Conservation (phyloP, 2,888 invertebrate genomes). For the Crematogaster levior region DNA sequence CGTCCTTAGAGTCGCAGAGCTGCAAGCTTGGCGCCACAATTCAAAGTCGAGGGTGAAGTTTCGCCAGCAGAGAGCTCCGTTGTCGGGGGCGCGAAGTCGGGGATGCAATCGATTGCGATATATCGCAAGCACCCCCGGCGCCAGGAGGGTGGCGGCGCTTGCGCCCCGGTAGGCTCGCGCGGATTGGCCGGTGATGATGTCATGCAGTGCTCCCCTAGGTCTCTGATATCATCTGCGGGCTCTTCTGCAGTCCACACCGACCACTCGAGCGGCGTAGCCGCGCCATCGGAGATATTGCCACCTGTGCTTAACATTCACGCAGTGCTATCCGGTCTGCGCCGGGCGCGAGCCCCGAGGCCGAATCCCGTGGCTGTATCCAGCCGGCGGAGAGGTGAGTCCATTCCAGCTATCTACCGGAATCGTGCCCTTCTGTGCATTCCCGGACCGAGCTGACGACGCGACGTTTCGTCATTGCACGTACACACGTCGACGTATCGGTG, state of each 20-base stretch:
- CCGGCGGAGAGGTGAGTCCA: constrained; percentile 70
- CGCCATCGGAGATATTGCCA: constrained; percentile 72
- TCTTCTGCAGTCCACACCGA: constrained; percentile 85
- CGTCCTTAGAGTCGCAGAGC: background rate
- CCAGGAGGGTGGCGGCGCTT: constrained; percentile 67
- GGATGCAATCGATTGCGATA: constrained; percentile 84
- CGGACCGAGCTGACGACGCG: constrained; percentile 61
- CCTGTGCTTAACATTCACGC: constrained; percentile 61
- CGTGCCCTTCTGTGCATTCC: constrained; percentile 33
- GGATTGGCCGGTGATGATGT: constrained; percentile 84
- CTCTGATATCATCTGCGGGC: constrained; percentile 84
- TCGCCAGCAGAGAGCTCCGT: constrained; percentile 45
- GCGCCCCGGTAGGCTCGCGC: constrained; percentile 58
- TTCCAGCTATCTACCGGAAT: constrained; percentile 48
- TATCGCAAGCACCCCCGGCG: constrained; percentile 78
- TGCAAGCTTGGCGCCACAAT: constrained; percentile 62
- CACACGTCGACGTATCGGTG: constrained; percentile 55
- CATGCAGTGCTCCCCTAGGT: constrained; percentile 84
- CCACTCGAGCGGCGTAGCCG: constrained; percentile 82
- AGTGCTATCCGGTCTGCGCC: constrained; percentile 52
- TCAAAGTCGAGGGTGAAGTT: constrained; percentile 33
- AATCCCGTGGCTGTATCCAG: constrained; percentile 50
- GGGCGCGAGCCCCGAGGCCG: constrained; percentile 49
- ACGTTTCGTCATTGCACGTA: constrained; percentile 55
- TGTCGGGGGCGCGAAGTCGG: constrained; percentile 77